Conservation (phyloP, 1,140 invertebrate genomes). For the Steinernema feltiae region DNA sequence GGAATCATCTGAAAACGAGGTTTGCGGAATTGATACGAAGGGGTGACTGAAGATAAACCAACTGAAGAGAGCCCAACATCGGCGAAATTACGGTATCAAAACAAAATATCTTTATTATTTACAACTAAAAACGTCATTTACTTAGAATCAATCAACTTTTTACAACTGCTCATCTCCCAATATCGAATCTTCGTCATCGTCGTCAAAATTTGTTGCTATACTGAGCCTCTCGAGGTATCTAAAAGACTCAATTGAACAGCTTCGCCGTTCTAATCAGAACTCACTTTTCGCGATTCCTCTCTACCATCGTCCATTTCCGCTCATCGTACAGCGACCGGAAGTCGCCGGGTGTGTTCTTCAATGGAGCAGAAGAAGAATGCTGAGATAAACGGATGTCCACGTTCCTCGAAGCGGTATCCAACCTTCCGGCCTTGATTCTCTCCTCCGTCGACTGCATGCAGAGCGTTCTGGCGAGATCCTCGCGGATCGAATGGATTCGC, state of each 20-base stretch:
- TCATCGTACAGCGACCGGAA: constrained; percentile 28
- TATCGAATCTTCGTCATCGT: not conserved
- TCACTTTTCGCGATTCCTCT: constrained; percentile 24
- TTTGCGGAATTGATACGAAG: not conserved
- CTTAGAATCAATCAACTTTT: not conserved
- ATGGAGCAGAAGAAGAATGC: not conserved
- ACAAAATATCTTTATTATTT: not conserved
- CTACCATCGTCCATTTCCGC: constrained; percentile 36
- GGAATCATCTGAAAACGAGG: not conserved
- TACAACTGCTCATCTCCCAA: not conserved
- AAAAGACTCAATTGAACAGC: not conserved
- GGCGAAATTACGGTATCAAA: too few relatives aligned
- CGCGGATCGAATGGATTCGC: constrained; percentile 23
- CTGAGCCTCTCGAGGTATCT: not conserved
- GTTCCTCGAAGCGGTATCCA: constrained; percentile 1
- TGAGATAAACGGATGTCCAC: not conserved
- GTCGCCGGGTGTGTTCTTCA: constrained; percentile 5
- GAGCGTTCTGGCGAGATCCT: constrained; percentile 28
- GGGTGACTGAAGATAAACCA: not conserved
- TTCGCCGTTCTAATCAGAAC: not conserved
- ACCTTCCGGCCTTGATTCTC: constrained; percentile 26
- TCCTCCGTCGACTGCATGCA: constrained; percentile 21
- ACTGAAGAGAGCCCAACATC: too few relatives aligned
- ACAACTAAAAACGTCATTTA: not conserved
- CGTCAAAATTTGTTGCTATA: not conserved